A percentile compares a stretch with the other conserved stretches of the same genome.
phyloP scores from a whole-genome alignment of 2,888 invertebrate species.

The Xestia sexstrigata region DNA sequence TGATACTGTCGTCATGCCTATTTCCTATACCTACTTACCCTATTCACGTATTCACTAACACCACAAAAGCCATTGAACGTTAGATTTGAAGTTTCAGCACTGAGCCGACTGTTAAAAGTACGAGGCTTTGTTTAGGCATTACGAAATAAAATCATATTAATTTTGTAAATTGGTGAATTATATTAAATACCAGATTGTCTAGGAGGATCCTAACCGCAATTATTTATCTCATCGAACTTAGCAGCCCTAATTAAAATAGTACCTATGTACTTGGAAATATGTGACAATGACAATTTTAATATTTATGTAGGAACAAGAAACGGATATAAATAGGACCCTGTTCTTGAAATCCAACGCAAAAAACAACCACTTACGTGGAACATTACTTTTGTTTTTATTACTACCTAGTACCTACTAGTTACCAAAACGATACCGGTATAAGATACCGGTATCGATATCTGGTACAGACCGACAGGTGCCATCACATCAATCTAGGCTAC shows the following conservation, averaged over 20 bases:
- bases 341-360: constrained; percentile 26
- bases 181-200: background rate
- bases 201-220: background rate
- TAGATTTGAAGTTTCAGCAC: background rate
- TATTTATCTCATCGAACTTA: background rate
- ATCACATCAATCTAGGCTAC: too few relatives aligned
- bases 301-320: constrained; percentile 11
- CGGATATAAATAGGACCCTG: constrained; percentile 23
- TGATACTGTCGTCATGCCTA: too few relatives aligned
- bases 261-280: background rate
- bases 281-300: constrained; percentile 16
- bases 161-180: background rate
- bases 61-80: background rate
- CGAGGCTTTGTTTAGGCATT: background rate
- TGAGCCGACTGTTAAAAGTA: background rate
- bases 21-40: too few relatives aligned
- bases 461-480: too few relatives aligned
- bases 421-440: background rate
- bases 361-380: constrained; percentile 10
- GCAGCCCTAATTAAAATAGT: constrained; percentile 18
- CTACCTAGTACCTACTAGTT: too few relatives aligned
- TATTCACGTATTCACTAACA: too few relatives aligned
- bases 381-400: background rate
- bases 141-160: background rate
- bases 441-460: too few relatives aligned